phyloP scores from a whole-genome alignment of 2,888 invertebrate species.

The Trichogramma dendrolimi region DNA sequence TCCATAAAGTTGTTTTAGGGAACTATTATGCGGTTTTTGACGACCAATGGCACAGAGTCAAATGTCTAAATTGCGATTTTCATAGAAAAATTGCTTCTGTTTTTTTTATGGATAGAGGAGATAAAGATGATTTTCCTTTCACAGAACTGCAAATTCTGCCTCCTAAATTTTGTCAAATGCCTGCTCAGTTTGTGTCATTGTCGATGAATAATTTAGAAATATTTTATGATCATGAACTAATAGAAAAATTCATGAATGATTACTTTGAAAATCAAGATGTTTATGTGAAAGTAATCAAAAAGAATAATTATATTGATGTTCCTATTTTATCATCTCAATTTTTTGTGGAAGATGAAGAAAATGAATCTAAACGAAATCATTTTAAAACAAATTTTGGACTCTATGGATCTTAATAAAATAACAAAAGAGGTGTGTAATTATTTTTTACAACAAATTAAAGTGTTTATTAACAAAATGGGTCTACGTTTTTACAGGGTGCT shows the following conservation, averaged over 20 bases:
- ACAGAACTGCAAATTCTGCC: constrained; percentile 60
- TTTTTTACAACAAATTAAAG: background rate
- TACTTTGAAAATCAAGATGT: constrained; percentile 44
- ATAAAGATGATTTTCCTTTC: constrained; percentile 59
- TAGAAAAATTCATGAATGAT: constrained; percentile 46
- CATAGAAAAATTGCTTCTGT: constrained; percentile 33
- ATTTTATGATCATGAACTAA: constrained; percentile 52
- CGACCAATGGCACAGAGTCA: constrained; percentile 53
- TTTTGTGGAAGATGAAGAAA: background rate
- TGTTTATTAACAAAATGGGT: background rate
- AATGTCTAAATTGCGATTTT: constrained; percentile 42
- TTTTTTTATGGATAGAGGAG: constrained; percentile 73
- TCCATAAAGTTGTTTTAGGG: constrained; percentile 40
- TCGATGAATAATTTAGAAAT: constrained; percentile 70
- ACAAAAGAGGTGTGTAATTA: background rate
- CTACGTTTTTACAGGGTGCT: background rate
- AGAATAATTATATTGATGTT: background rate
- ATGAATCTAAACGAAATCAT: constrained; percentile 3
- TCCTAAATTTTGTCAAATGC: constrained; percentile 61
- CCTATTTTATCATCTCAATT: constrained; percentile 4
- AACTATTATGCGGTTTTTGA: constrained; percentile 53
- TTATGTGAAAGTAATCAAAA: constrained; percentile 1
- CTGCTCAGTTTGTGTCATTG: constrained; percentile 70
- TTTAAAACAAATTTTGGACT: constrained; percentile 4
- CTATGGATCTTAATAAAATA: background rate